A percentile compares a stretch with the other conserved stretches of the same genome.
Evolutionary conservation across 2,888 invertebrate species (phyloP).

Genomic region (Dryadula phaetusa): DNA sequence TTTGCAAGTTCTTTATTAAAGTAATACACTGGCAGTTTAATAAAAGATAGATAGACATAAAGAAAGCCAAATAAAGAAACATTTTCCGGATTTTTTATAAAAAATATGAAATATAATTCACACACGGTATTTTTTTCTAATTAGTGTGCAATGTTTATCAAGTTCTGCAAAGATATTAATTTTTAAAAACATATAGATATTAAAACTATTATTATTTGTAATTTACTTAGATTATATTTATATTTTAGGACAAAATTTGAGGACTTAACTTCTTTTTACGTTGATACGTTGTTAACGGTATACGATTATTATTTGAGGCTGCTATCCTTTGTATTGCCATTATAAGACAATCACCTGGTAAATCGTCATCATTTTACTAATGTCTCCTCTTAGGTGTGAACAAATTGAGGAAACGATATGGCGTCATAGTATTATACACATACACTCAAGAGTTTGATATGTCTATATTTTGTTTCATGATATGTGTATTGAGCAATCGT

Average conservation of each 20-base stretch:
- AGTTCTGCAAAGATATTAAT: too few species aligned
- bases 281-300: neutral
- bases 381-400: neutral
- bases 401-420: neutral
- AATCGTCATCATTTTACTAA: neutral
- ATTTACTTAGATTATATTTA: too few species aligned
- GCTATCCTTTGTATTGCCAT: neutral
- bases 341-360: slow-evolving; percentile 12
- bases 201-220: too few species aligned
- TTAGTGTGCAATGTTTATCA: too few species aligned
- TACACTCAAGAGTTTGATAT: neutral
- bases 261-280: neutral
- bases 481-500: too few species aligned
- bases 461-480: neutral
- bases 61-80: too few species aligned
- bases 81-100: too few species aligned
- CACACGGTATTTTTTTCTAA: too few species aligned
- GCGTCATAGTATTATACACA: neutral
- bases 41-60: neutral
- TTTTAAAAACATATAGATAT: too few species aligned
- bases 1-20: neutral
- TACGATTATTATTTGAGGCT: neutral
- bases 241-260: neutral
- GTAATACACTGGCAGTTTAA: neutral
- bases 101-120: too few species aligned